Conservation (phyloP, 2,113 vertebrate species). For the Baryphthengus martii region DNA sequence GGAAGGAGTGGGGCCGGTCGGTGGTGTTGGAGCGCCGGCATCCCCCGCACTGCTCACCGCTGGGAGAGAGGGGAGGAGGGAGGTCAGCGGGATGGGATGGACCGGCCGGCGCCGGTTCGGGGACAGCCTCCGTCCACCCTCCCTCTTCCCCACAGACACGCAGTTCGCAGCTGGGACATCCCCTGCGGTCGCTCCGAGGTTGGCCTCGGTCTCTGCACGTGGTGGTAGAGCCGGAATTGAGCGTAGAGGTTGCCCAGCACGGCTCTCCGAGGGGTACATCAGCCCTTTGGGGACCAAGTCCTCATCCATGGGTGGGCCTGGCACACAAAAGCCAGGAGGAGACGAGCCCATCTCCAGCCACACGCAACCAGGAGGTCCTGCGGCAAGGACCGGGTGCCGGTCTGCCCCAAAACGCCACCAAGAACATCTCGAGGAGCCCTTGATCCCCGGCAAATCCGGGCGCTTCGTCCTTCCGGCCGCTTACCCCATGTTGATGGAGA, state of each 20-base stretch:
- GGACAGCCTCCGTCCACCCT: neutral
- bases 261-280: neutral
- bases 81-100: neutral
- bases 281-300: neutral
- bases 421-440: neutral
- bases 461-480: neutral
- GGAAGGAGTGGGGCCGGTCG: slow-evolving; percentile 92
- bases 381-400: fast-evolving
- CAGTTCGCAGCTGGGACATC: fast-evolving
- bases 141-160: neutral
- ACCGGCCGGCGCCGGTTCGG: neutral
- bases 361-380: neutral
- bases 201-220: neutral
- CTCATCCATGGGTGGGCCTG: neutral
- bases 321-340: neutral
- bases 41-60: slow-evolving; percentile 94
- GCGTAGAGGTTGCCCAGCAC: fast-evolving
- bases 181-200: neutral
- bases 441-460: fast-evolving
- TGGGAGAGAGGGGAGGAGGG: slow-evolving; percentile 64
- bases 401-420: neutral
- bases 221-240: fast-evolving
- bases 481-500: slow-evolving; percentile 96
- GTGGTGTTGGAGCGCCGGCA: slow-evolving; percentile 90
- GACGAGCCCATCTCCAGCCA: neutral